phyloP scores from a whole-genome alignment of 2,888 invertebrate species.

The Zaprionus bogoriensis region DNA sequence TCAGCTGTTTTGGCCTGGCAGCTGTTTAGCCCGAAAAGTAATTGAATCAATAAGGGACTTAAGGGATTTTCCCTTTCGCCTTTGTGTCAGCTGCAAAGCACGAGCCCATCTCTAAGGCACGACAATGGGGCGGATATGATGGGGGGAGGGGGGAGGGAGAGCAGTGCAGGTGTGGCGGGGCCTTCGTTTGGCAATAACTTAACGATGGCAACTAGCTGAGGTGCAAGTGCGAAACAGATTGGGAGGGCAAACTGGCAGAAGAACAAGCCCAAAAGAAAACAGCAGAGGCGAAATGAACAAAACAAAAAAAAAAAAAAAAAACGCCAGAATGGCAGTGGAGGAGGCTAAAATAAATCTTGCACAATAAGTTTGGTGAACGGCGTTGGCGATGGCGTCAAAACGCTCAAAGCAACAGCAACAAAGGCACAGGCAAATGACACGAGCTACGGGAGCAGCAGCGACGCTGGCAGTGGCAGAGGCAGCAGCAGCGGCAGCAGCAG shows the following conservation, averaged over 20 bases:
- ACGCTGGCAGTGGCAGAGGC: conserved; percentile 6
- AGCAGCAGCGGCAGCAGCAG: conserved; percentile 1
- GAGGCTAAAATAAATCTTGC: conserved; percentile 64
- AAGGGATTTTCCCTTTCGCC: background rate
- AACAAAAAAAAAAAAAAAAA: background rate
- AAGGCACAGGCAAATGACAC: conserved; percentile 55
- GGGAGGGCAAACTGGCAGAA: background rate
- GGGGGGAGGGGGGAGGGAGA: background rate
- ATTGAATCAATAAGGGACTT: conserved; percentile 1
- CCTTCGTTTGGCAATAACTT: conserved; percentile 66
- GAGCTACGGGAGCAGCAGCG: conserved; percentile 9
- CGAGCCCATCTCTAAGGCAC: background rate
- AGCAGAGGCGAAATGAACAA: background rate
- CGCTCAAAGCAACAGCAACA: conserved; percentile 45
- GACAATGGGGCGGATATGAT: conserved; percentile 25
- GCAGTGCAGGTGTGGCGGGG: conserved; percentile 12
- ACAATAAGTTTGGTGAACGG: conserved; percentile 60
- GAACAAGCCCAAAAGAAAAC: background rate
- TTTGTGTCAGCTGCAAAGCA: background rate
- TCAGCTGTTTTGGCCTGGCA: too few species aligned
- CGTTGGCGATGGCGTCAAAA: conserved; percentile 46
- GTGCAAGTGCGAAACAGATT: conserved; percentile 12
- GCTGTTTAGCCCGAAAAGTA: background rate
- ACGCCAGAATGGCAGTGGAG: background rate
- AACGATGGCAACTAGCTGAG: conserved; percentile 55